These are phyloP conservation scores for Drosophila miranda DNA, from an alignment of 1,140 invertebrate species.

Conservation along the genomic window DNA sequence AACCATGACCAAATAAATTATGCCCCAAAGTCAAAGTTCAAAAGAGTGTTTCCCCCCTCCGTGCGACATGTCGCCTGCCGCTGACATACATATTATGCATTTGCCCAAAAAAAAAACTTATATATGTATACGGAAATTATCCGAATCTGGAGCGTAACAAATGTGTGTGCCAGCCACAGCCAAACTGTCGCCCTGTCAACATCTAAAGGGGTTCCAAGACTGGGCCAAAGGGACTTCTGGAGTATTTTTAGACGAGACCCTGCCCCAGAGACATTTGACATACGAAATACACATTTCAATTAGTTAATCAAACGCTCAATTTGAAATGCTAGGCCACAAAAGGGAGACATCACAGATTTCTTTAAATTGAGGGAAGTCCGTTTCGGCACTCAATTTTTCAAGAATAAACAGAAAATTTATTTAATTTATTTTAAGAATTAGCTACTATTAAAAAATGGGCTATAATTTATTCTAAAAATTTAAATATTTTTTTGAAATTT, in stretches of 20 bases:
- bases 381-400: too few relatives aligned
- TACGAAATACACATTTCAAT: slow-evolving; percentile 64
- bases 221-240: slow-evolving; percentile 8
- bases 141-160: slow-evolving; percentile 64
- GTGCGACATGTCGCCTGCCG: slow-evolving; percentile 29
- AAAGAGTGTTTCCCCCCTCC: slow-evolving; percentile 43
- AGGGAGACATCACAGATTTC: background rate
- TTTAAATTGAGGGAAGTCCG: too few relatives aligned
- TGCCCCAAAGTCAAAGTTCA: slow-evolving; percentile 61
- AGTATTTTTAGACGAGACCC: slow-evolving; percentile 60
- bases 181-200: slow-evolving; percentile 70
- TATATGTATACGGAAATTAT: slow-evolving; percentile 32
- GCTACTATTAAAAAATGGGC: too few relatives aligned
- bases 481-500: too few relatives aligned
- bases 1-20: slow-evolving; percentile 53
- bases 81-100: slow-evolving; percentile 65
- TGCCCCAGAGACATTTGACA: slow-evolving; percentile 60
- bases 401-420: too few relatives aligned
- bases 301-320: slow-evolving; percentile 59
- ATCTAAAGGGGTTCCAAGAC: slow-evolving; percentile 9
- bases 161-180: slow-evolving; percentile 44
- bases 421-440: too few relatives aligned
- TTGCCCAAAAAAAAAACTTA: slow-evolving; percentile 11
- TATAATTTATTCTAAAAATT: too few relatives aligned
- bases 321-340: slow-evolving; percentile 15